phyloP scores from a whole-genome alignment of 2,888 invertebrate genomes.

The Diaphora mendica region DNA sequence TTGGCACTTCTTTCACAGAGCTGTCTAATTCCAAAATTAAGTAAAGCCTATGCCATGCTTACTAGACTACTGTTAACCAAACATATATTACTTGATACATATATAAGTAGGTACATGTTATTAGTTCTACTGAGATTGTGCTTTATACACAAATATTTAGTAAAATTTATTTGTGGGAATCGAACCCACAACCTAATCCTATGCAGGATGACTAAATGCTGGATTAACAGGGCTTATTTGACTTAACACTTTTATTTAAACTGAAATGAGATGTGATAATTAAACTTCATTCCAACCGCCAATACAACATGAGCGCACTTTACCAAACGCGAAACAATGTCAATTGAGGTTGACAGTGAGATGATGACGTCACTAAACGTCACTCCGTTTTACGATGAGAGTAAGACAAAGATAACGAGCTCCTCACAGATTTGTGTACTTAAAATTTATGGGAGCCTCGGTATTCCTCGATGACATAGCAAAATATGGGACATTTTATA shows the following conservation, averaged over 20 bases:
- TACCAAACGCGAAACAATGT: constrained; percentile 62
- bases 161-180: too few species aligned
- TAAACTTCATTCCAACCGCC: constrained; percentile 11
- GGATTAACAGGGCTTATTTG: too few species aligned
- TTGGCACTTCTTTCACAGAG: too few species aligned
- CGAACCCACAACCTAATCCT: too few species aligned
- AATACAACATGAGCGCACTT: constrained; percentile 21
- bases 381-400: constrained; percentile 45
- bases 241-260: neutral
- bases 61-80: too few species aligned
- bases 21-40: too few species aligned
- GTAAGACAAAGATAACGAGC: constrained; percentile 70
- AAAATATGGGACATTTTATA: constrained; percentile 41
- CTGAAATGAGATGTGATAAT: neutral
- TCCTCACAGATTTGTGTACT: constrained; percentile 65
- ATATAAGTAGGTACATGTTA: too few species aligned
- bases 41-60: too few species aligned
- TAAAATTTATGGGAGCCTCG: constrained; percentile 64
- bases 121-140: too few species aligned
- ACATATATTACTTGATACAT: too few species aligned
- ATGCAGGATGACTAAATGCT: too few species aligned
- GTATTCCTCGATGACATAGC: constrained; percentile 53
- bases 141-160: too few species aligned
- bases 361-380: constrained; percentile 77
- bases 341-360: constrained; percentile 64